Evolutionary conservation across 64 coral and sea anemone species (phyloP), one percentile per base, ranked within the genome.

Genomic region (Astreopora myriophthalma): DNA sequence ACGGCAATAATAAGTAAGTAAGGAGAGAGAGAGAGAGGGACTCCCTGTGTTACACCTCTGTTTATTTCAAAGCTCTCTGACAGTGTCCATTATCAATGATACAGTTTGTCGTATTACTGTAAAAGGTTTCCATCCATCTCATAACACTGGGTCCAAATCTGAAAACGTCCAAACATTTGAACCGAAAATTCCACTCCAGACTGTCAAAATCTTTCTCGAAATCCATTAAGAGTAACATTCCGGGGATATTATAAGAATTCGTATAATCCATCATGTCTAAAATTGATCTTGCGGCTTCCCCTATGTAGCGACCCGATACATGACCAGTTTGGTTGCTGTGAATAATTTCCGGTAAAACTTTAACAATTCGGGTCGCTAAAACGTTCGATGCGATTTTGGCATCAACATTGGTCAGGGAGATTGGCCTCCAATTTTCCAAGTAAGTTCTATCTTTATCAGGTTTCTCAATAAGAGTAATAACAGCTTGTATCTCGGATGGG

Each of bases 401-500:
- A 73, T 87, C 85, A 23, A 87, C 85, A 23, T 73, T 87, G 25
- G 49, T 87, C 64, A 72, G 25, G 23, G 32, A 31, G 10, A 71
- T 73, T 73, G 85, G 85, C 17, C 60, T 71, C 68, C 26, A 72
- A 3, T 71, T 49, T 73, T 87, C 69, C 35, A 89, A 58, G 61
- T 57, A 89, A 48, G 29, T 89, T 30, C 52, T 74, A 40, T 89
- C 86, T 40, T 89, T 89, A 16, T 32, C 73, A 6, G 48, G 32
- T 25, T 89, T 89, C 38, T 89, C 70, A 19, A 89, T 60, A 10
- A 89, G 11, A 29, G 86, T 64, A 19, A 89, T 76, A 9, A 88
- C 44, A 74, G 69, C 86, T 25, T 88, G 86, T 19, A 34, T 71
- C 49, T 88, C 69, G 57, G 68, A 51, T 8, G 34, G 69, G 19